Conservation (phyloP, 2,797 vertebrate genomes). For the Sphaeramia orbicularis region DNA sequence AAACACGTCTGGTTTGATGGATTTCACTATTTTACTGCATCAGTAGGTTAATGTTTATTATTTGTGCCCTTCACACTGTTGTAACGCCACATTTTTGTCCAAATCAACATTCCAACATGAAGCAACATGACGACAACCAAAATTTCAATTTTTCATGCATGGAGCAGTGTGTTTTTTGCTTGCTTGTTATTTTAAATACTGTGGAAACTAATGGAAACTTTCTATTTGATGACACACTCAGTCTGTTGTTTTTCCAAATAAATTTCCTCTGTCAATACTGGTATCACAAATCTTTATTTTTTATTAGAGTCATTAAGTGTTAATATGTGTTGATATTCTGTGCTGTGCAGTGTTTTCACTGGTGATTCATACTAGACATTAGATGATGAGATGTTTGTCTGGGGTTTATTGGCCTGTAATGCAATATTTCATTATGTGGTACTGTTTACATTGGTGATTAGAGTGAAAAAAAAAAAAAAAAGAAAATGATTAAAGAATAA, state of each 20-base stretch:
- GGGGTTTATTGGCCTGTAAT: not conserved
- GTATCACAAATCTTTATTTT: not conserved
- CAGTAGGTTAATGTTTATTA: too few species aligned
- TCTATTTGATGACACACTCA: not conserved
- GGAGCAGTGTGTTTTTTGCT: too few species aligned
- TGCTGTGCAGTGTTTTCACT: not conserved
- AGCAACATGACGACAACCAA: too few species aligned
- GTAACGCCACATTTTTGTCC: too few species aligned
- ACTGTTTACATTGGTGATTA: constrained; percentile 27
- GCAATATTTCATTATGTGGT: constrained; percentile 10
- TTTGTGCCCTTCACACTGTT: too few species aligned
- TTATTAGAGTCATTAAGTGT: not conserved
- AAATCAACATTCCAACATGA: too few species aligned
- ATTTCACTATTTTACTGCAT: too few species aligned
- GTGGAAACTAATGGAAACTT: not conserved
- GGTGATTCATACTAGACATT: not conserved
- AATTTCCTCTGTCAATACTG: not conserved
- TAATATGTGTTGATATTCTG: not conserved
- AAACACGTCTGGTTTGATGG: too few species aligned
- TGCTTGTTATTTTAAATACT: not conserved
- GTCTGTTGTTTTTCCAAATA: not conserved
- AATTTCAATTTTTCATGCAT: too few species aligned
- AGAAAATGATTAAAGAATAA: not conserved
- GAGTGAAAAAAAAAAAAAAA: constrained; percentile 23
- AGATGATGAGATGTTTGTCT: not conserved